Conservation (phyloP, 2,888 invertebrate species). For the Dasysyrphus tricinctus region DNA sequence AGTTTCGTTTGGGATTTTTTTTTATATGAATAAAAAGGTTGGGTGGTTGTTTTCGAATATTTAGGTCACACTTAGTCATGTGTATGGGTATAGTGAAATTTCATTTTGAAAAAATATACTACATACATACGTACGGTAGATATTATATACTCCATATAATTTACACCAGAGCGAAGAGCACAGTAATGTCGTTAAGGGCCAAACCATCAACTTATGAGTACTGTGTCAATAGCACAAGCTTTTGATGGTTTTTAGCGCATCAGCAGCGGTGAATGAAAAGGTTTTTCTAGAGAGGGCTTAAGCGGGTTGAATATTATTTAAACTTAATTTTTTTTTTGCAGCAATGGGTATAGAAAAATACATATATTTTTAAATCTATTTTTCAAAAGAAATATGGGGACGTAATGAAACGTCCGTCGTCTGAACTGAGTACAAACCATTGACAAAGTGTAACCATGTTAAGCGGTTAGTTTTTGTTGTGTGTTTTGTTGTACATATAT, state of each 20-base stretch:
- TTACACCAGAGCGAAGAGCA: slow-evolving; percentile 14
- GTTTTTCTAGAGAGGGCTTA: slow-evolving; percentile 32
- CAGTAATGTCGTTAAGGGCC: slow-evolving; percentile 61
- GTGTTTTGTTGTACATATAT: not conserved
- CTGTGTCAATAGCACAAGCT: slow-evolving; percentile 67
- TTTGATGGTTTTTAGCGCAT: slow-evolving; percentile 39
- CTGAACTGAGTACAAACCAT: slow-evolving; percentile 54
- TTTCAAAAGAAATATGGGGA: slow-evolving; percentile 20
- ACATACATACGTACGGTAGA: not conserved
- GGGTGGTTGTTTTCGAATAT: slow-evolving; percentile 44
- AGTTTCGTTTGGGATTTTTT: slow-evolving; percentile 63
- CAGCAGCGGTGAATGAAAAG: slow-evolving; percentile 51
- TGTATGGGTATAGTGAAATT: slow-evolving; percentile 31
- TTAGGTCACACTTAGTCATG: slow-evolving; percentile 61
- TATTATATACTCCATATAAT: not conserved
- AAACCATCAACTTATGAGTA: slow-evolving; percentile 65
- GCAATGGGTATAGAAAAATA: slow-evolving; percentile 26
- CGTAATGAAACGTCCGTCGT: slow-evolving; percentile 53
- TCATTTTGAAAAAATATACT: slow-evolving; percentile 44
- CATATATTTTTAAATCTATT: not conserved
- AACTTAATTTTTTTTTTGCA: slow-evolving; percentile 6
- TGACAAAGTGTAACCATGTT: slow-evolving; percentile 59
- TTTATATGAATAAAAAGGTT: not conserved
- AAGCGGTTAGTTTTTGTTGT: slow-evolving; percentile 55
- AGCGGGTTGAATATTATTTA: slow-evolving; percentile 58